These are phyloP conservation scores for Chrysolina haemoptera DNA, from an alignment of 2,888 invertebrate genomes.

Conservation along the genomic window DNA sequence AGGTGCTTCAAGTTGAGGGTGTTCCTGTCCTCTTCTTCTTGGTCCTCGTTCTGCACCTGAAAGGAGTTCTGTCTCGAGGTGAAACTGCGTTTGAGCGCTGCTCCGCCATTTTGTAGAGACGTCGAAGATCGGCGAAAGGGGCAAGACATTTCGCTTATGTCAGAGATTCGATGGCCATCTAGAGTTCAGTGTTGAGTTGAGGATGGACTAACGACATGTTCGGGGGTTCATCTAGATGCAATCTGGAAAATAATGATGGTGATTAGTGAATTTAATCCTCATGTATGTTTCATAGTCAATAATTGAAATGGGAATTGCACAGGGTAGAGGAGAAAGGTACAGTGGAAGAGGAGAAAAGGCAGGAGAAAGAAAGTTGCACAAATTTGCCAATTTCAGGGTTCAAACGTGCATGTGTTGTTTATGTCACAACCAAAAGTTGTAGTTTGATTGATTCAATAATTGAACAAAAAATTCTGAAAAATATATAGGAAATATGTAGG, in stretches of 20 bases:
- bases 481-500: too few species aligned
- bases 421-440: too few species aligned
- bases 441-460: too few species aligned
- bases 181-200: neutral
- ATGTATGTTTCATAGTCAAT: too few species aligned
- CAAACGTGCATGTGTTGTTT: too few species aligned
- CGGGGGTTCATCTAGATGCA: neutral
- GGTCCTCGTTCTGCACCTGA: conserved; percentile 74
- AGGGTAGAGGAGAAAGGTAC: neutral
- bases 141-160: conserved; percentile 65
- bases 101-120: conserved; percentile 66
- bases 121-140: conserved; percentile 75
- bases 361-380: too few species aligned
- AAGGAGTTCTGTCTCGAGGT: conserved; percentile 78
- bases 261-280: neutral
- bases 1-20: conserved; percentile 84
- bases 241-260: neutral
- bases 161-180: neutral
- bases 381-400: too few species aligned
- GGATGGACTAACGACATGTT: neutral
- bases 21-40: conserved; percentile 76
- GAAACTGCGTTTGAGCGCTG: conserved; percentile 59
- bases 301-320: too few species aligned
- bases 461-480: too few species aligned
- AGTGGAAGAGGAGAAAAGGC: neutral